Evolutionary conservation across 2,888 invertebrate species (phyloP).

Genomic region (Dysmachus trigonus): DNA sequence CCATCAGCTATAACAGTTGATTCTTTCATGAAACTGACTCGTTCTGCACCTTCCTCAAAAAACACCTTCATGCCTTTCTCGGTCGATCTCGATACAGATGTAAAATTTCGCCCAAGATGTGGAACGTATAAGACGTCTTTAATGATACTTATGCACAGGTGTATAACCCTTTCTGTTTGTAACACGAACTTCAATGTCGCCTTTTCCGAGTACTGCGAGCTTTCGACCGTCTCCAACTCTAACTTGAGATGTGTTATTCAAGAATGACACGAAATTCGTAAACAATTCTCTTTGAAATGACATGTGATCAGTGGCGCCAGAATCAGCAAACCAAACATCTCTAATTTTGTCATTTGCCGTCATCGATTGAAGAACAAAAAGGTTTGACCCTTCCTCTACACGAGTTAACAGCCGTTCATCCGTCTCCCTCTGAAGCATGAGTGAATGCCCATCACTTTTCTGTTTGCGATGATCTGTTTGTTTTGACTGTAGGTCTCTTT

Average conservation of each 20-base stretch:
- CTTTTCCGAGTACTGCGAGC: slow-evolving; percentile 14
- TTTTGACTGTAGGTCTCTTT: not conserved
- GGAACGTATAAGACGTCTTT: slow-evolving; percentile 34
- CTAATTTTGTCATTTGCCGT: not conserved
- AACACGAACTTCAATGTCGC: slow-evolving; percentile 43
- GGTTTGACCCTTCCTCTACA: not conserved
- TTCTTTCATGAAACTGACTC: slow-evolving; percentile 46
- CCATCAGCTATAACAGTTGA: slow-evolving; percentile 45
- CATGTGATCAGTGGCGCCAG: slow-evolving; percentile 48
- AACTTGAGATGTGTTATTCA: not conserved
- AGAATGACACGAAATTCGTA: not conserved
- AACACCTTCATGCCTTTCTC: slow-evolving; percentile 47
- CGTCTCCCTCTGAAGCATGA: not conserved
- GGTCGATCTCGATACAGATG: slow-evolving; percentile 38
- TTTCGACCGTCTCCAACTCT: slow-evolving; percentile 31
- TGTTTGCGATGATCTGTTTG: not conserved
- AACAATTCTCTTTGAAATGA: not conserved
- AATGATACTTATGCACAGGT: not conserved
- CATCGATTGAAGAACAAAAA: not conserved
- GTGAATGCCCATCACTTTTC: not conserved
- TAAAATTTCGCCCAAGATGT: slow-evolving; percentile 42
- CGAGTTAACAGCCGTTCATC: not conserved
- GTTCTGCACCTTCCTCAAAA: slow-evolving; percentile 48
- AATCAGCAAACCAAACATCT: slow-evolving; percentile 32
- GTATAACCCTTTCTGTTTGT: not conserved